Conservation (phyloP, 2,797 vertebrate genomes). For the Lacerta bilineata region DNA sequence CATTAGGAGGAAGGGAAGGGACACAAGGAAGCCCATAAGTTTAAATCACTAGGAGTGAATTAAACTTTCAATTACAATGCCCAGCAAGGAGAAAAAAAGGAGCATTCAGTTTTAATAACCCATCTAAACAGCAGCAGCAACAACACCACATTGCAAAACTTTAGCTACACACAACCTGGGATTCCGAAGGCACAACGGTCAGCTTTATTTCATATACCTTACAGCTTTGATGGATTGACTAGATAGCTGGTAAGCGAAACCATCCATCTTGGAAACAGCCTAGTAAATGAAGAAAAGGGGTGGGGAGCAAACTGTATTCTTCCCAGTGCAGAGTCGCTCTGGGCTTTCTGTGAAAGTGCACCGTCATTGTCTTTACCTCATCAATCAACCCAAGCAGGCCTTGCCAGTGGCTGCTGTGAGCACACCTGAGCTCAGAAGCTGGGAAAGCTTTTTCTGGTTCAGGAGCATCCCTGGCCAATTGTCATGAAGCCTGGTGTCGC, state of each 20-base stretch:
- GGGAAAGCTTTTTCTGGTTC: not conserved
- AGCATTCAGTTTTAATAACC: not conserved
- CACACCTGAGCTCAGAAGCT: not conserved
- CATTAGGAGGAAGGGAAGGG: not conserved
- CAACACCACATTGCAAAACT: not conserved
- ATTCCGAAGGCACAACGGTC: not conserved
- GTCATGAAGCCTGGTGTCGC: not conserved
- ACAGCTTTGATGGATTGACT: slow-evolving; percentile 33
- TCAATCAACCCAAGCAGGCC: slow-evolving; percentile 1
- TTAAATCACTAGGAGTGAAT: slow-evolving; percentile 30
- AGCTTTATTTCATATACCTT: not conserved
- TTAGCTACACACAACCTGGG: not conserved
- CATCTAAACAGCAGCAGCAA: not conserved
- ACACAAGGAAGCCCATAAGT: not conserved
- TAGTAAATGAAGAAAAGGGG: slow-evolving; percentile 28
- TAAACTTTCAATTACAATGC: slow-evolving; percentile 26
- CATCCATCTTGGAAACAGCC: slow-evolving; percentile 43
- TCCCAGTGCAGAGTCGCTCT: slow-evolving; percentile 5
- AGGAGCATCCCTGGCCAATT: not conserved
- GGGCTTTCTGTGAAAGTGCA: not conserved
- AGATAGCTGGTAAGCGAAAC: slow-evolving; percentile 26
- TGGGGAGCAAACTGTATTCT: slow-evolving; percentile 27
- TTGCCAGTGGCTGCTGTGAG: not conserved
- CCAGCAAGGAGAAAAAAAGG: not conserved
- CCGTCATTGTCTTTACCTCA: slow-evolving; percentile 1